Evolutionary conservation across 2,113 vertebrate genomes (phyloP).

Genomic region (Lethenteron reissneri): DNA sequence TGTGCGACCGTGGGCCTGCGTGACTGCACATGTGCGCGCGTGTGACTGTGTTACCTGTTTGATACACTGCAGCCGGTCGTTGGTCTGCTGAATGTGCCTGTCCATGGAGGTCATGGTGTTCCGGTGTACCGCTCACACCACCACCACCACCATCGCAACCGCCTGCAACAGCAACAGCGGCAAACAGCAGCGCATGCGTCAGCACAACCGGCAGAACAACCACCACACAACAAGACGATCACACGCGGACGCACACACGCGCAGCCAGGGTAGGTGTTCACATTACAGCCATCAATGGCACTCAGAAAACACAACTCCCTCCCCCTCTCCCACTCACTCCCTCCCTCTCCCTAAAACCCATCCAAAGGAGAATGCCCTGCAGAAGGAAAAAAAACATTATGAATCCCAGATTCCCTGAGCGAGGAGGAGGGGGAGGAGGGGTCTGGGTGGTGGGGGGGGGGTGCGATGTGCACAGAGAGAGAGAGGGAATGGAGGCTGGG

Average conservation of each 20-base stretch:
- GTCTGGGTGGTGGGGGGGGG: neutral
- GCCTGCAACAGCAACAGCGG: too few species aligned
- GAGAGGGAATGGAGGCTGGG: neutral
- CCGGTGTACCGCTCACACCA: neutral
- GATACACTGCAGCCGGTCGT: neutral
- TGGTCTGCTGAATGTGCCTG: slow-evolving; percentile 7
- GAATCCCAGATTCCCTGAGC: neutral
- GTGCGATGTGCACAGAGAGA: too few species aligned
- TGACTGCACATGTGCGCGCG: neutral
- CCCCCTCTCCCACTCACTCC: neutral
- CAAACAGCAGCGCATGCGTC: too few species aligned
- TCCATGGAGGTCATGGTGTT: neutral
- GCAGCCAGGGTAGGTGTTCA: neutral
- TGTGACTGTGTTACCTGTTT: slow-evolving; percentile 1
- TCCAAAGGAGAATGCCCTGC: neutral
- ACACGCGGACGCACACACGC: neutral
- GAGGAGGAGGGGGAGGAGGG: neutral
- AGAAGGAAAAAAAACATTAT: neutral
- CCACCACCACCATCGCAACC: too few species aligned
- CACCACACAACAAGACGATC: too few species aligned
- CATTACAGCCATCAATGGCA: neutral
- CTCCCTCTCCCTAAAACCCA: neutral
- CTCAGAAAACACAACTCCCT: neutral
- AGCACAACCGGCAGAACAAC: too few species aligned
- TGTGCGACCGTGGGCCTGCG: neutral